Percentiles rank a stretch among this genome's conserved stretches.
Evolutionary conservation across 92 coral and sea anemone species (phyloP).

Genomic region (Epizoanthus fatuus): DNA sequence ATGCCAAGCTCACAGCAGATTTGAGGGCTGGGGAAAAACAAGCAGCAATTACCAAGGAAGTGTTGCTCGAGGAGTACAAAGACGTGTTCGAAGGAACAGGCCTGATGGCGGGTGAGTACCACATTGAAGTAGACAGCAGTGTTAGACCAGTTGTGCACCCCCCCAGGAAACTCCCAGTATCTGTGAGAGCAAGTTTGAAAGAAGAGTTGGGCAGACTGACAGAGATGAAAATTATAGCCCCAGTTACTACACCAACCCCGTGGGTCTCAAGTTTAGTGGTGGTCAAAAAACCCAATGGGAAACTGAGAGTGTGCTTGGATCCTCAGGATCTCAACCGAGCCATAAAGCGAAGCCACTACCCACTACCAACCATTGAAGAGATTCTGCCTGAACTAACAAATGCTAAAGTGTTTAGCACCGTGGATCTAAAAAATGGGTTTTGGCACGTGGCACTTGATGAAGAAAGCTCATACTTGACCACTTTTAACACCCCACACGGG

Average conservation of each 20-base stretch:
- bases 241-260: slow-evolving; percentile 29
- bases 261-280: slow-evolving; percentile 41
- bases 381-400: slow-evolving; percentile 15
- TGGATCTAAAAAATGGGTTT: slow-evolving; percentile 16
- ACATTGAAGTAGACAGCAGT: slow-evolving; percentile 20
- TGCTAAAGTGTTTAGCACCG: slow-evolving; percentile 24
- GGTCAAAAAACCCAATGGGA: slow-evolving; percentile 24
- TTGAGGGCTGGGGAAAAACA: not conserved
- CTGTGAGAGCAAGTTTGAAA: slow-evolving; percentile 12
- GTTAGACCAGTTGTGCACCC: slow-evolving; percentile 39
- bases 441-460: slow-evolving; percentile 55
- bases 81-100: slow-evolving; percentile 32
- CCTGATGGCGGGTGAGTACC: not conserved
- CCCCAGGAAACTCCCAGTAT: slow-evolving; percentile 39
- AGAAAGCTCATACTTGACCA: slow-evolving; percentile 40
- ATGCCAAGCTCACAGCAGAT: not conserved
- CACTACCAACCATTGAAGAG: slow-evolving; percentile 28
- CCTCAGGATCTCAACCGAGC: slow-evolving; percentile 31
- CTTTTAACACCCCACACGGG: slow-evolving; percentile 55
- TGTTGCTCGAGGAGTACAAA: slow-evolving; percentile 16
- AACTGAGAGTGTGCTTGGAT: slow-evolving; percentile 19
- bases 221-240: slow-evolving; percentile 1
- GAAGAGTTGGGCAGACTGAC: slow-evolving; percentile 6
- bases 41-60: slow-evolving; percentile 22
- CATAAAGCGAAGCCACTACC: slow-evolving; percentile 30